Percentiles rank a stretch among this genome's conserved stretches.
Evolutionary conservation across 2,888 invertebrate genomes (phyloP).

Genomic region (Cataglyphis cursor): DNA sequence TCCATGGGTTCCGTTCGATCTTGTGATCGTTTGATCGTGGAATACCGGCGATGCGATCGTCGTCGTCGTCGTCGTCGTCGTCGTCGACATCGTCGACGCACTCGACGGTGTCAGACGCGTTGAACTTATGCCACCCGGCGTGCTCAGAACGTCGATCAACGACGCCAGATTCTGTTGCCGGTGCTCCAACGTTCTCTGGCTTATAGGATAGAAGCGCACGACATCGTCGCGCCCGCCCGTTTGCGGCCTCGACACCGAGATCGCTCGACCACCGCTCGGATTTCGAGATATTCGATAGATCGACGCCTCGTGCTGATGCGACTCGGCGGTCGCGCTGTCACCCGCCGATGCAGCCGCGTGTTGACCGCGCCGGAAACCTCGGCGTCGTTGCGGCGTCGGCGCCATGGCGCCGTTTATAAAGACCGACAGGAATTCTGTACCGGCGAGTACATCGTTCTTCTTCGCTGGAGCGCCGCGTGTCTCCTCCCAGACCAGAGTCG

Average conservation of each 20-base stretch:
- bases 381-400: slow-evolving; percentile 79
- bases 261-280: slow-evolving; percentile 75
- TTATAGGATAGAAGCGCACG: slow-evolving; percentile 82
- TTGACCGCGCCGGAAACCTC: slow-evolving; percentile 75
- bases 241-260: slow-evolving; percentile 62
- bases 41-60: background rate
- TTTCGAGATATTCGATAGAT: slow-evolving; percentile 85
- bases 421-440: slow-evolving; percentile 87
- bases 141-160: slow-evolving; percentile 80
- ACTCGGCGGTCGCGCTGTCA: slow-evolving; percentile 83
- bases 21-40: slow-evolving; percentile 47
- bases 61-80: slow-evolving; percentile 25
- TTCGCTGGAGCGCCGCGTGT: slow-evolving; percentile 78
- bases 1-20: slow-evolving; percentile 66
- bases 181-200: slow-evolving; percentile 80
- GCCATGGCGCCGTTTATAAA: slow-evolving; percentile 87
- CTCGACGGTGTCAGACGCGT: slow-evolving; percentile 70
- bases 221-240: slow-evolving; percentile 77
- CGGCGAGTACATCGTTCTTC: slow-evolving; percentile 86
- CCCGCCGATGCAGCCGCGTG: slow-evolving; percentile 55
- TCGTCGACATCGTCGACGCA: slow-evolving; percentile 49
- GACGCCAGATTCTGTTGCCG: slow-evolving; percentile 79
- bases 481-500: slow-evolving; percentile 81
- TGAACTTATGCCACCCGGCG: slow-evolving; percentile 73
- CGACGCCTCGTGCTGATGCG: slow-evolving; percentile 84